A percentile compares a stretch with the other conserved stretches of the same genome.
These are phyloP conservation scores for Oreochromis aureus DNA, from an alignment of 2,113 vertebrate genomes.

Conservation along the genomic window DNA sequence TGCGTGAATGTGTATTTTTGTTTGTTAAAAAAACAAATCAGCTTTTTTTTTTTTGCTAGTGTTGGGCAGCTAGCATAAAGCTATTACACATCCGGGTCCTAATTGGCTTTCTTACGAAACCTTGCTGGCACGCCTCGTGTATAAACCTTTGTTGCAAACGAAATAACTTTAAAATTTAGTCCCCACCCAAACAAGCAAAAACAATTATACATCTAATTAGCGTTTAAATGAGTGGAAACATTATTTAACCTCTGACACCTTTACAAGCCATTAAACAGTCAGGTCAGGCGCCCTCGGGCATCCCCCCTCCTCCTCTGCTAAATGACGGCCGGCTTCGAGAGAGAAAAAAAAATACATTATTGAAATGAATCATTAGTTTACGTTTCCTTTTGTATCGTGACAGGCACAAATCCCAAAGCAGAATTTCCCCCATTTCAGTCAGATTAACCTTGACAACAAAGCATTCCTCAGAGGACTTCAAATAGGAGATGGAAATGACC, in stretches of 20 bases:
- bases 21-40: neutral
- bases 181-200: slow-evolving; percentile 1
- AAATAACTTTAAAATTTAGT: neutral
- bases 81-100: neutral
- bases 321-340: slow-evolving; percentile 3
- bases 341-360: slow-evolving; percentile 35
- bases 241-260: slow-evolving; percentile 76
- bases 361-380: slow-evolving; percentile 52
- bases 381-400: slow-evolving; percentile 52
- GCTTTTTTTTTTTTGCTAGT: neutral
- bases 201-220: slow-evolving; percentile 52
- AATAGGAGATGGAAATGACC: slow-evolving; percentile 40
- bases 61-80: neutral
- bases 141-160: rapidly evolving
- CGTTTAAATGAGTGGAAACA: slow-evolving; percentile 68
- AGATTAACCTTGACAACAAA: slow-evolving; percentile 63
- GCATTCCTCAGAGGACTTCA: slow-evolving; percentile 48
- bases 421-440: neutral
- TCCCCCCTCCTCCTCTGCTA: slow-evolving; percentile 8
- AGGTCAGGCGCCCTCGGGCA: slow-evolving; percentile 59
- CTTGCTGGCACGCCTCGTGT: neutral
- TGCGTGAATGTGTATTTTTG: neutral
- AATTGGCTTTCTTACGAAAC: neutral
- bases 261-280: slow-evolving; percentile 70
- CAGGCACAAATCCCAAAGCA: slow-evolving; percentile 43